Conservation (phyloP, 37 sponge, comb jelly and placozoan species). For the Theonella swinhoei region DNA sequence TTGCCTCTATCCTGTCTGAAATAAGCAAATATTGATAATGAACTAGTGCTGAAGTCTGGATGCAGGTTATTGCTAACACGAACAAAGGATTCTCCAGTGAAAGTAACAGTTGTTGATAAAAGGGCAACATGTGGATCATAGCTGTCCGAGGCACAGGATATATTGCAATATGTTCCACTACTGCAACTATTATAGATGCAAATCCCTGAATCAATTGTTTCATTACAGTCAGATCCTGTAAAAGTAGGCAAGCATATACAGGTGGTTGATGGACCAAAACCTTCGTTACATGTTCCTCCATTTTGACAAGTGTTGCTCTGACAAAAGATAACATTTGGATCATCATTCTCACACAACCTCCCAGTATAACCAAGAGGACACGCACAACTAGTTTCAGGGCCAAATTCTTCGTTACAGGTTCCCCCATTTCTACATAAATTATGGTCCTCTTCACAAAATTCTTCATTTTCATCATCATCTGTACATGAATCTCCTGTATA, state of each 20-base stretch:
- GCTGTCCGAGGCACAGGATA: constrained; percentile 43
- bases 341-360: neutral
- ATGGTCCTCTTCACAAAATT: neutral
- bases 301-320: neutral
- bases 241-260: constrained; percentile 47
- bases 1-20: constrained; percentile 62
- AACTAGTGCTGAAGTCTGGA: constrained; percentile 28
- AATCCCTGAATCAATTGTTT: neutral
- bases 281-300: constrained; percentile 1
- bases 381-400: constrained; percentile 15
- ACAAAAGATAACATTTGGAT: neutral
- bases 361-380: constrained; percentile 33
- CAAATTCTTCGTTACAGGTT: constrained; percentile 36
- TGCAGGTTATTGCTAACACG: constrained; percentile 31
- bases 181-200: constrained; percentile 35
- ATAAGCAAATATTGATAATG: constrained; percentile 45
- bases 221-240: constrained; percentile 53
- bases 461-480: neutral
- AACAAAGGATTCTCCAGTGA: constrained; percentile 45
- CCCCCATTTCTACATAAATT: constrained; percentile 41
- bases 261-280: constrained; percentile 25
- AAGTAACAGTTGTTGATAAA: constrained; percentile 23
- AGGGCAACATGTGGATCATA: constrained; percentile 50
- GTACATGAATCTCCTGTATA: constrained; percentile 27
- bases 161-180: constrained; percentile 27